These are phyloP conservation scores for Lagorchestes hirsutus DNA, from an alignment of 2,797 vertebrate genomes.

Conservation along the genomic window DNA sequence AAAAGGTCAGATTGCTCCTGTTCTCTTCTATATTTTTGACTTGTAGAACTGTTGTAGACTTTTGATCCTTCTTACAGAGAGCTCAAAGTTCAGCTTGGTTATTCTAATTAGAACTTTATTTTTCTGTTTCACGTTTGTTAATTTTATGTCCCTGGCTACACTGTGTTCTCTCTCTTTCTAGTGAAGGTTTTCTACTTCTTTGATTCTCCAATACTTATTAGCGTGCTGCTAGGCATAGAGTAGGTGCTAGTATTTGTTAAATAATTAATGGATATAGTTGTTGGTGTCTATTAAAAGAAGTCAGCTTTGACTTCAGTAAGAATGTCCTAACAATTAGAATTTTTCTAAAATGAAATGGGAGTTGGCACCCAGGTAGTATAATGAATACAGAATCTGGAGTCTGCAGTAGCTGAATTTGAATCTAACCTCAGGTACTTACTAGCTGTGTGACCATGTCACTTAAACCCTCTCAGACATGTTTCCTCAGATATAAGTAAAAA, in stretches of 20 bases:
- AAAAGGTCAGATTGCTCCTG: background rate
- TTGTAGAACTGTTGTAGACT: background rate
- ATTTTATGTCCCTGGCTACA: background rate
- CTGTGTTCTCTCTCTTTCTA: background rate
- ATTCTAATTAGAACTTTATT: background rate
- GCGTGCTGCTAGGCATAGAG: background rate
- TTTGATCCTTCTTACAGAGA: background rate
- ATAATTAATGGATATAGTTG: background rate
- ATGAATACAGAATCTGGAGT: background rate
- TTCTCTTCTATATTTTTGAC: background rate
- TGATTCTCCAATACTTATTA: background rate
- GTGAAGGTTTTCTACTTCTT: background rate
- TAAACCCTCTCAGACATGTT: background rate
- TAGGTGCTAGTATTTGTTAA: background rate
- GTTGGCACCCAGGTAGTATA: background rate
- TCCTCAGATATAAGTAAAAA: background rate
- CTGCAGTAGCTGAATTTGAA: background rate
- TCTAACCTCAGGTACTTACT: background rate
- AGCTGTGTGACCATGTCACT: background rate
- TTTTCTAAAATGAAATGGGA: background rate
- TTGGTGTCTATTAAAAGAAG: background rate
- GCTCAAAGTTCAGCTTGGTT: background rate
- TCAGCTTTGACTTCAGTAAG: background rate
- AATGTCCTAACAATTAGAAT: background rate
- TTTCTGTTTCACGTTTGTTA: background rate